A percentile compares a stretch with the other conserved stretches of the same genome.
Conservation (phyloP, 2,113 vertebrate species). For the Chionis minor region DNA sequence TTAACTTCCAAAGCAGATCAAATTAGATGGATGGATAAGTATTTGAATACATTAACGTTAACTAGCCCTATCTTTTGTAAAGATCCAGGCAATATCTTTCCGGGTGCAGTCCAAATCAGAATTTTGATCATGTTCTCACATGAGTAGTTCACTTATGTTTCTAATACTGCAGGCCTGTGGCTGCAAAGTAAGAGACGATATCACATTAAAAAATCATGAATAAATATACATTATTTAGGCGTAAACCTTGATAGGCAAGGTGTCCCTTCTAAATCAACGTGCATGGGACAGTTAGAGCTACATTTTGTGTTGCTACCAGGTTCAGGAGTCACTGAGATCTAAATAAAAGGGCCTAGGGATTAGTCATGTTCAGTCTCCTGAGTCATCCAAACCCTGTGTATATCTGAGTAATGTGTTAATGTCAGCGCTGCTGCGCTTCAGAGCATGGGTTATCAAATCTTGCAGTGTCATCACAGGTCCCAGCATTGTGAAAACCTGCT, state of each 20-base stretch:
- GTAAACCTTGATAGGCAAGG: not conserved
- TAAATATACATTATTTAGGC: not conserved
- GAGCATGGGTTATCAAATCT: not conserved
- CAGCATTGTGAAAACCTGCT: not conserved
- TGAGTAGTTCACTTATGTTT: not conserved
- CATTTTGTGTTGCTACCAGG: not conserved
- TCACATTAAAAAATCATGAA: not conserved
- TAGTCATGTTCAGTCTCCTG: not conserved
- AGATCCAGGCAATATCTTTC: not conserved
- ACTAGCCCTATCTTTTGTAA: not conserved
- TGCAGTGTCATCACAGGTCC: not conserved
- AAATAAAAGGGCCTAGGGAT: not conserved
- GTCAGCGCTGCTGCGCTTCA: not conserved
- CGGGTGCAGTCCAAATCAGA: not conserved
- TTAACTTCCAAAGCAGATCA: constrained; percentile 19
- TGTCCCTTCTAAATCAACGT: not conserved
- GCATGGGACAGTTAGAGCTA: not conserved
- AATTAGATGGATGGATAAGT: constrained; percentile 50
- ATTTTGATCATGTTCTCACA: not conserved
- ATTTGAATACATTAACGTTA: constrained; percentile 47
- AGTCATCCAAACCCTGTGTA: not conserved
- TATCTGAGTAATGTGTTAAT: not conserved
- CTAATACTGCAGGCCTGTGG: not conserved
- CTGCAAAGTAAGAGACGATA: not conserved
- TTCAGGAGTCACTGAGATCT: not conserved